These are phyloP conservation scores for Morone saxatilis DNA, from an alignment of 2,113 vertebrate genomes.

Conservation along the genomic window DNA sequence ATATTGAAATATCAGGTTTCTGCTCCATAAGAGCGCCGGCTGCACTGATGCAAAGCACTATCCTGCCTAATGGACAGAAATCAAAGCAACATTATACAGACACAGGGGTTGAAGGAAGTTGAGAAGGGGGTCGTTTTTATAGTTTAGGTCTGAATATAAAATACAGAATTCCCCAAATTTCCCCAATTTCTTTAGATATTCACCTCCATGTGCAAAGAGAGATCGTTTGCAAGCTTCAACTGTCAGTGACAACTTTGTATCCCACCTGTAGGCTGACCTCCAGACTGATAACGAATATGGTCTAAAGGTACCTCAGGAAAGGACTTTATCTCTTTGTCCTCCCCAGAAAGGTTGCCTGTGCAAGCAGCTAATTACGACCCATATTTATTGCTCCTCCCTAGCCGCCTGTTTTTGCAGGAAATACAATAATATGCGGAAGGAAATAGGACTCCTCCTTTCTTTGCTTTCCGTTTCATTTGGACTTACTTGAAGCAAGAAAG, in stretches of 20 bases:
- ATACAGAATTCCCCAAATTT: constrained; percentile 1
- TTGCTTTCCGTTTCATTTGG: no score
- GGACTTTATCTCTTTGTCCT: background rate
- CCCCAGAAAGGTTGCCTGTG: no score
- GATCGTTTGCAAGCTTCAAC: background rate
- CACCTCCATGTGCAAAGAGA: background rate
- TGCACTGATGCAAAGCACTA: background rate
- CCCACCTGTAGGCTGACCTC: background rate
- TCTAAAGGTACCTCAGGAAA: background rate
- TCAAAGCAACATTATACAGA: constrained; percentile 23
- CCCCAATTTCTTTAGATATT: background rate
- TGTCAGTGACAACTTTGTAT: background rate
- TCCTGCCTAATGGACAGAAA: background rate
- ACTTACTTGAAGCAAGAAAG: no score
- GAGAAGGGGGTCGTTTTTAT: background rate
- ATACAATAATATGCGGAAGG: no score
- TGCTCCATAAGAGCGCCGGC: background rate
- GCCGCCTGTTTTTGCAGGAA: no score
- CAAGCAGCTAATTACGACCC: no score
- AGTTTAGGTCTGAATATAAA: constrained; percentile 36
- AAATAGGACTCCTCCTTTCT: no score
- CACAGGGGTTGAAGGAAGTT: constrained; percentile 31
- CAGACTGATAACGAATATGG: no score
- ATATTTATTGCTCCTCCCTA: no score
- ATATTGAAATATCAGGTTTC: constrained; percentile 39